Evolutionary conservation across 2,113 vertebrate genomes (phyloP).

Genomic region (Anoura caudifer): DNA sequence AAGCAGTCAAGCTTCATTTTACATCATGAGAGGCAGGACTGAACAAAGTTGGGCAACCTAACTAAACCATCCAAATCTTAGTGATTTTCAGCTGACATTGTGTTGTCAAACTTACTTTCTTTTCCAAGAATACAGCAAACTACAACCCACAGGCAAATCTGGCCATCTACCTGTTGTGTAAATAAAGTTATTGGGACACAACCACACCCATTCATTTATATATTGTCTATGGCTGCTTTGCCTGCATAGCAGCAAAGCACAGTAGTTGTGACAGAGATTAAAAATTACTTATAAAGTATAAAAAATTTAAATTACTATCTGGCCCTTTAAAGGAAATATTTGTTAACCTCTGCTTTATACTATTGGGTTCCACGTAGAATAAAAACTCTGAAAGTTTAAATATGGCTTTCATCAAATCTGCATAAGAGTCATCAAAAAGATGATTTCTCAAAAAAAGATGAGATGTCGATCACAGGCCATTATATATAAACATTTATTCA

Average conservation of each 20-base stretch:
- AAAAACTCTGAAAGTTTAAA: constrained; percentile 16
- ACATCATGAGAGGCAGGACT: not conserved
- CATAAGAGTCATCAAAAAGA: not conserved
- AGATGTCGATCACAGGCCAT: not conserved
- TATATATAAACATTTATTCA: constrained; percentile 23
- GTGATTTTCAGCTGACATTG: not conserved
- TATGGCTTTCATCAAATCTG: not conserved
- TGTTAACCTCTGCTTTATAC: constrained; percentile 32
- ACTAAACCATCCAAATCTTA: not conserved
- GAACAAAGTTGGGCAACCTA: not conserved
- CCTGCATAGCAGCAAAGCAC: not conserved
- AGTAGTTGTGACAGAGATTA: not conserved
- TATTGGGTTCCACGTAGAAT: not conserved
- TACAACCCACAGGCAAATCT: not conserved
- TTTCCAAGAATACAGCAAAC: not conserved
- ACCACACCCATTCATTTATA: not conserved
- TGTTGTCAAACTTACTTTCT: constrained; percentile 18
- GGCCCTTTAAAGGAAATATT: constrained; percentile 14
- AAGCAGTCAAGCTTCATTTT: not conserved
- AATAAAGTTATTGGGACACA: constrained; percentile 5
- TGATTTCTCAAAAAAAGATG: not conserved
- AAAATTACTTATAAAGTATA: not conserved
- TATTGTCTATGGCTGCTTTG: not conserved
- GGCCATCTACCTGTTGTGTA: not conserved
- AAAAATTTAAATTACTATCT: constrained; percentile 32